Base-by-base conservation (phyloP, 2,113 vertebrate genomes). In the Catharus fuscescens region DNA sequence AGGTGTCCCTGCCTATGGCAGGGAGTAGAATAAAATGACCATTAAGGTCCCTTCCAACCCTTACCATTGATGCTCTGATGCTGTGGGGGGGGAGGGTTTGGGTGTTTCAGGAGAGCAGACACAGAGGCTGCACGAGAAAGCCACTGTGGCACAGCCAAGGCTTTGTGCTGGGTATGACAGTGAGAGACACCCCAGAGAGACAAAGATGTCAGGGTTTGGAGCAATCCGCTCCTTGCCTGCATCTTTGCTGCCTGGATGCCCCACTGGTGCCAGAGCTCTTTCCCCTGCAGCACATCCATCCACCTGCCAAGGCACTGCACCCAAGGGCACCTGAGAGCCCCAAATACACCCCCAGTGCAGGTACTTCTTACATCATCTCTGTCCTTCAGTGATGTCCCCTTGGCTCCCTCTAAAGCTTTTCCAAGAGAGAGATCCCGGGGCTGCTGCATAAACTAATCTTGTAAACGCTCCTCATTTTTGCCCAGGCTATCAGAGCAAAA, bases 401-500 rank as follows among this genome's bases (percentile, higher is more conserved):
- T 90, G 70, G 80, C 80, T 95, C 62, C 83, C 79, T 40, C 80
- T 56, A 62, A 90, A 92, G 50, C 88, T 10, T 3, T 78, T 96
- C 57, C 78, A 80, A 82, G 72, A 67, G 82, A 92, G 86, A 88
- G 88, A 70, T 77, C 84, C 76, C 2, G 0, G 57, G 69, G 86
- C 48, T 45, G 77, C 93, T 92, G 86, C 14, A 0, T 86, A 88
- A 38, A 93, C 94, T 97, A 96, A 97, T 97, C 90, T 93, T 92
- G 91, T 96, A 97, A 97, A 87, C 90, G 15, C 71, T 74, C 45
- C 86, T 95, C 86, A 77, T 76, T 95, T 95, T 96, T 96, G 94
- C 95, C 95, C 92, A 95, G 94, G 92, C 95, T 97, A 97, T 97
- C 97, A 97, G 87, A 96, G 94, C 93, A 93, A 97, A 97, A 96